A percentile compares a stretch with the other conserved stretches of the same genome.
phyloP scores from a whole-genome alignment of 1,140 invertebrate genomes.

The Cotesia chilonis region DNA sequence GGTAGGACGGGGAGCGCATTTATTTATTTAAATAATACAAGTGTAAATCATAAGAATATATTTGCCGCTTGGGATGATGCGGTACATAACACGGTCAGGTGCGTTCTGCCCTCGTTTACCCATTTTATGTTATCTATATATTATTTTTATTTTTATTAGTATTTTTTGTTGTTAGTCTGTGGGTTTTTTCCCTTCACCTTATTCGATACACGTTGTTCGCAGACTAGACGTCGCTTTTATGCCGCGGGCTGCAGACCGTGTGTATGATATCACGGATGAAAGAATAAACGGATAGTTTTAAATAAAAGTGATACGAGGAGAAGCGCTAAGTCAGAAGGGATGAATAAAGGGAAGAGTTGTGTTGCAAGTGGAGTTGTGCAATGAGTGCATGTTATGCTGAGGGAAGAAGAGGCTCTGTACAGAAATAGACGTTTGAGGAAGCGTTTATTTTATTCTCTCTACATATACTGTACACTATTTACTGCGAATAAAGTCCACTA shows the following conservation, averaged over 20 bases:
- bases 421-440: constrained; percentile 28
- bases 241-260: background rate
- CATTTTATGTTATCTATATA: background rate
- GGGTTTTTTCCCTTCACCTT: background rate
- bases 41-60: no score
- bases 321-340: no score
- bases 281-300: no score
- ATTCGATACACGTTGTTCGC: background rate
- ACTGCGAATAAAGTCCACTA: no score
- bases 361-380: background rate
- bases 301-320: no score
- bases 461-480: background rate
- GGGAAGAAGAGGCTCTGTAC: background rate
- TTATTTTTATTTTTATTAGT: background rate
- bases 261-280: no score
- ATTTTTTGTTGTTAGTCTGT: background rate
- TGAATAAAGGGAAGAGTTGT: background rate
- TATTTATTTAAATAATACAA: no score
- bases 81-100: no score
- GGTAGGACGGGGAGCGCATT: no score
- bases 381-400: no score
- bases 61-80: no score
- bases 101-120: constrained; percentile 18
- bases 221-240: background rate
- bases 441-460: constrained; percentile 19